Base-by-base conservation (phyloP, 1,140 invertebrate genomes). In the Argopecten irradians region DNA sequence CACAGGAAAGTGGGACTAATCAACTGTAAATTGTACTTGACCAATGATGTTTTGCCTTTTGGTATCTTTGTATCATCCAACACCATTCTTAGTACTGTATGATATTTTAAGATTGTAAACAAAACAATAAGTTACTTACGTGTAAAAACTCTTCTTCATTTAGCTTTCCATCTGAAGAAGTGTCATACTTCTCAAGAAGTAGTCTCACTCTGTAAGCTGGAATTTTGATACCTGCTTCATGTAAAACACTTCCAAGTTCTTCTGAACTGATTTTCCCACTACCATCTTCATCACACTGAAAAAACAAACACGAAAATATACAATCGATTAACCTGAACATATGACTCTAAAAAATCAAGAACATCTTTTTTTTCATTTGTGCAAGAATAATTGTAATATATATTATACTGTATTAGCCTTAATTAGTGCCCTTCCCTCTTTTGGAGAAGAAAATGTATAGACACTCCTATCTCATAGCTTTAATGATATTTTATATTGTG, bases 131-230 rank as follows among this genome's bases (percentile, higher is more conserved):
- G n/a, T 34, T 86, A 92, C 93, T 93, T 92, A 97, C 96, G 89
- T 96, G 93, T 95, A 98, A 97, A 94, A 99, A 99, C 95, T 99
- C 98, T 11, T 97, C 96, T 93, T 98, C 97, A 88, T 97, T 96
- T 36, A 99, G 94, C 95, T 97, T 97, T 83, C 97, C 97, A 93
- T 97, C 97, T 86, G 96, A 96, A 94, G 97, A 97, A 35, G 90
- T 92, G 94, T 97, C 97, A 94, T 97, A 97, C 91, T 99, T 97
- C 91, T 98, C 97, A 90, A 99, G 97, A 96, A 99, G 97, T 93
- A 98, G 97, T 1, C 98, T 97, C 14, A 99, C 97, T 96, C 98
- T 97, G 96, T 98, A 99, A 86, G 98, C 98, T 41, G 98, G 98
- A 91, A 99, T 96, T 96, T 99, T 99, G 95, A 99, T 98, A 32